phyloP scores from a whole-genome alignment of 2,797 vertebrate genomes.

The Morelia viridis region DNA sequence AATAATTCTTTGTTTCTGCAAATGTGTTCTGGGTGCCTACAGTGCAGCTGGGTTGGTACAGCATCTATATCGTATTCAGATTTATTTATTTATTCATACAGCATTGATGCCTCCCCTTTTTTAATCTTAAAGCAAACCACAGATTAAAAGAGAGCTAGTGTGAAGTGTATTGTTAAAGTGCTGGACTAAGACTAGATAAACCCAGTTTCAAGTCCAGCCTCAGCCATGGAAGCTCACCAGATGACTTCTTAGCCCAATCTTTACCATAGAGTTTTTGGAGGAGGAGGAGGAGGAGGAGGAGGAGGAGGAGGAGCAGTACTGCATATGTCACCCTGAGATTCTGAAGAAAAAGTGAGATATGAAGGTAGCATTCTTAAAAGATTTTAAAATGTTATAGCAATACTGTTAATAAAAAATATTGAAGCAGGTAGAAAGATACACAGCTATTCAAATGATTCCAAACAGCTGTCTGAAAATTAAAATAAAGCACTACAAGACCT shows the following conservation, averaged over 20 bases:
- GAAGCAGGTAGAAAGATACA: not conserved
- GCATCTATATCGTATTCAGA: not conserved
- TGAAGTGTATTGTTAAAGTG: not conserved
- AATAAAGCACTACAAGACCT: not conserved
- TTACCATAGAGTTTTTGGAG: not conserved
- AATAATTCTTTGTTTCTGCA: not conserved
- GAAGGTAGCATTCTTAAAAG: too few species aligned
- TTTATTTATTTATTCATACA: not conserved
- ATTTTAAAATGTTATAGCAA: not conserved
- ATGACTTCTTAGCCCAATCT: not conserved
- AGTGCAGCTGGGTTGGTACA: not conserved
- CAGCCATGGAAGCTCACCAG: not conserved
- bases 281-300: not conserved
- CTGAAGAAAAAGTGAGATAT: too few species aligned
- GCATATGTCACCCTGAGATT: not conserved
- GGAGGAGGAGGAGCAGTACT: not conserved
- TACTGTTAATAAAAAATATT: not conserved
- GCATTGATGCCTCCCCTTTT: not conserved
- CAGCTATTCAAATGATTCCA: not conserved
- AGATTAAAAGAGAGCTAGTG: not conserved
- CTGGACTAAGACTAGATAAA: not conserved
- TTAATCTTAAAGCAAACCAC: not conserved
- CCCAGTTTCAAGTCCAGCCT: not conserved
- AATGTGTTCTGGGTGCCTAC: not conserved
- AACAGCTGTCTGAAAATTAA: not conserved